Percentiles rank a stretch among this genome's conserved stretches.
phyloP scores from a whole-genome alignment of 2,113 vertebrate genomes.

The Actinemys pallida region DNA sequence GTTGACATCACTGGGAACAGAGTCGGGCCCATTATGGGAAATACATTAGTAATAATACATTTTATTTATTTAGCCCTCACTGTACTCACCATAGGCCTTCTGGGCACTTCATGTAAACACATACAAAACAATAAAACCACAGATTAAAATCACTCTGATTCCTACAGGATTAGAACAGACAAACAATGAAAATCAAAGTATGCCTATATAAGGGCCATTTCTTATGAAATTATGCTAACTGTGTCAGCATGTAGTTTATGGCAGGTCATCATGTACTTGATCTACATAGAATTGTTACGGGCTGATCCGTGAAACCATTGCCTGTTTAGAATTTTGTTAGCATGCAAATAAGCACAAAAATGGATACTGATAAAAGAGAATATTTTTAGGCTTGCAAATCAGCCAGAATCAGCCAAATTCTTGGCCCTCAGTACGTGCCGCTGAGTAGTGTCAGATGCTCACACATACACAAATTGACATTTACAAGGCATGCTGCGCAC shows the following conservation, averaged over 20 bases:
- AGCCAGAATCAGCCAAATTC: constrained; percentile 64
- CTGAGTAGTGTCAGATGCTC: constrained; percentile 73
- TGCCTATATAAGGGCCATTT: constrained; percentile 62
- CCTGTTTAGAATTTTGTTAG: constrained; percentile 57
- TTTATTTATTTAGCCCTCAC: constrained; percentile 23
- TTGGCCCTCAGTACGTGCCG: constrained; percentile 66
- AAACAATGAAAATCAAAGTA: constrained; percentile 58
- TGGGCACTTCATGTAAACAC: constrained; percentile 44
- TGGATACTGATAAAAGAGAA: constrained; percentile 74
- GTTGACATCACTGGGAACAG: constrained; percentile 62
- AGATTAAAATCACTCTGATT: constrained; percentile 55
- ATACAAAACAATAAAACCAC: constrained; percentile 28
- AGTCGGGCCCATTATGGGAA: constrained; percentile 20
- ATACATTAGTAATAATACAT: constrained; percentile 45
- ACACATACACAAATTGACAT: constrained; percentile 70
- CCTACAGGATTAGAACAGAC: constrained; percentile 35
- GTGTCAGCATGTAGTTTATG: constrained; percentile 46
- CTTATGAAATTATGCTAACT: constrained; percentile 53
- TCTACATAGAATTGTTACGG: constrained; percentile 33
- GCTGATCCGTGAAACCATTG: background rate
- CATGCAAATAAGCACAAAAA: constrained; percentile 62
- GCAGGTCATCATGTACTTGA: constrained; percentile 52
- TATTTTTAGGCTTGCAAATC: constrained; percentile 76
- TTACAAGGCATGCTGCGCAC: constrained; percentile 64
- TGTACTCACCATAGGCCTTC: constrained; percentile 43